These are phyloP conservation scores for Odontocolon sp. DNA, from an alignment of 2,888 invertebrate genomes.

Conservation along the genomic window DNA sequence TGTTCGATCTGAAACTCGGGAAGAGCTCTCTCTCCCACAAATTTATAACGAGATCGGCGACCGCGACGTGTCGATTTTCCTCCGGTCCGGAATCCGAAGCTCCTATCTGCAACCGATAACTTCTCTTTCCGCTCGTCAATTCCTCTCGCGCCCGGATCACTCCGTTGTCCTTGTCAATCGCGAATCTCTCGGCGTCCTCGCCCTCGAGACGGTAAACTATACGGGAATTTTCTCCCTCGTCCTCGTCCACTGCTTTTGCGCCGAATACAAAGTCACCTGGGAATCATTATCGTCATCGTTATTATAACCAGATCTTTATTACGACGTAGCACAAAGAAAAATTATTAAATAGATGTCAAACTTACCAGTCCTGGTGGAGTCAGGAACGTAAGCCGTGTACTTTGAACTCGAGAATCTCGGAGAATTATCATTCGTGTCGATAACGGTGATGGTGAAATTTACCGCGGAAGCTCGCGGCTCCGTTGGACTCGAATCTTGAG, in stretches of 20 bases:
- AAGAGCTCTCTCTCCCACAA: constrained; percentile 90
- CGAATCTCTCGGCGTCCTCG: constrained; percentile 89
- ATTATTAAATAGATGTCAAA: background rate
- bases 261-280: constrained; percentile 92
- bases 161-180: constrained; percentile 90
- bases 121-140: constrained; percentile 84
- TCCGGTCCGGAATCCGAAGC: constrained; percentile 91
- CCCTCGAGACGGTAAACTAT: constrained; percentile 91
- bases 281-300: too few species aligned
- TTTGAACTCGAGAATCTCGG: constrained; percentile 89
- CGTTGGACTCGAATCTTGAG: constrained; percentile 93
- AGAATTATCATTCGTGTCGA: constrained; percentile 93
- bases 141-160: constrained; percentile 91
- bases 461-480: constrained; percentile 92
- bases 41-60: constrained; percentile 89
- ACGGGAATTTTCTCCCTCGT: constrained; percentile 90
- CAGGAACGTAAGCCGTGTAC: constrained; percentile 91
- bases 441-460: constrained; percentile 89
- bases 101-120: constrained; percentile 88
- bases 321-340: background rate
- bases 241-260: constrained; percentile 92
- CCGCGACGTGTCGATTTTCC: constrained; percentile 87
- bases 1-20: constrained; percentile 88
- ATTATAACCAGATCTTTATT: background rate
- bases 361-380: constrained; percentile 88